Evolutionary conservation across 2,113 vertebrate species (phyloP).

Genomic region (Naja naja): DNA sequence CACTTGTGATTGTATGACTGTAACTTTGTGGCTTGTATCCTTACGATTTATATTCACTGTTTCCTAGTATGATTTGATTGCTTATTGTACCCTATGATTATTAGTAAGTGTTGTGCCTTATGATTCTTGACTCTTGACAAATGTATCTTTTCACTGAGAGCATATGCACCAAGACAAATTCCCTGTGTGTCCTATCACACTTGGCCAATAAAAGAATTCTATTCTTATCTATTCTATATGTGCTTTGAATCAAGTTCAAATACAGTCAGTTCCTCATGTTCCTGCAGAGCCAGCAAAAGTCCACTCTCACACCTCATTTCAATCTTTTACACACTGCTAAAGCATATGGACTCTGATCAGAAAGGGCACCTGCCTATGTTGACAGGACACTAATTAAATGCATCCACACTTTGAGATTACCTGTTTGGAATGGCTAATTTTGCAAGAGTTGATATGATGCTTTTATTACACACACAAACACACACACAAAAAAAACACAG

Average conservation of each 20-base stretch:
- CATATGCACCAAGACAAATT: no score
- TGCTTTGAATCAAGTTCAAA: background rate
- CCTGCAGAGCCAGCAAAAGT: background rate
- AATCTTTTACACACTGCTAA: background rate
- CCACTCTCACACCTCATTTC: background rate
- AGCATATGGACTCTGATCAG: conserved; percentile 11
- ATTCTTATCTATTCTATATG: no score
- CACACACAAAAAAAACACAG: background rate
- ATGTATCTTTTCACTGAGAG: no score
- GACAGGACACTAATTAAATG: conserved; percentile 53
- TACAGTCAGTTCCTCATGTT: background rate
- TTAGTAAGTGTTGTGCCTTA: no score
- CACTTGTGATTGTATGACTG: no score
- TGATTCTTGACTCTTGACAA: no score
- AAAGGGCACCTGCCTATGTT: conserved; percentile 15
- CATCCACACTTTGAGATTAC: conserved; percentile 35
- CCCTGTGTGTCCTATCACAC: no score
- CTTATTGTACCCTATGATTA: no score
- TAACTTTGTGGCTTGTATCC: no score
- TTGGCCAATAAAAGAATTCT: no score
- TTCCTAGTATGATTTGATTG: no score
- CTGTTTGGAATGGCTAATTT: conserved; percentile 34
- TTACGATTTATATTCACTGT: no score
- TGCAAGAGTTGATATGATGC: conserved; percentile 12
- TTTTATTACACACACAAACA: background rate